phyloP scores from a whole-genome alignment of 2,113 vertebrate species.

The Notiomystis cincta region DNA sequence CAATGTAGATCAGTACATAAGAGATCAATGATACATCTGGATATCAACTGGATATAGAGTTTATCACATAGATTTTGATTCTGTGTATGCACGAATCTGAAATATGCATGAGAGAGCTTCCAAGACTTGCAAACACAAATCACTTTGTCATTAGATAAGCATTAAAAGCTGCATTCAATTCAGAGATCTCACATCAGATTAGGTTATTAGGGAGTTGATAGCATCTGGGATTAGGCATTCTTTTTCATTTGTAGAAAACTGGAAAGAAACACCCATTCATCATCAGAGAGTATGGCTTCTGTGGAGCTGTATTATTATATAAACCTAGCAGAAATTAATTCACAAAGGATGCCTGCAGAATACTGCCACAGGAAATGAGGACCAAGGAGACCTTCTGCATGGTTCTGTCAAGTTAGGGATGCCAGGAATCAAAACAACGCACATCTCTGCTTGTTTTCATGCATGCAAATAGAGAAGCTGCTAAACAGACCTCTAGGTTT shows the following conservation, averaged over 20 bases:
- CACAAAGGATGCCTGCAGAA: conserved; percentile 25
- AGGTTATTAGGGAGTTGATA: conserved; percentile 1
- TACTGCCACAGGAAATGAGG: background rate
- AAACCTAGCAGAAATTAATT: conserved; percentile 60
- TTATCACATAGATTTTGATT: background rate
- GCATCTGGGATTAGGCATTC: conserved; percentile 10
- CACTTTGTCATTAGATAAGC: conserved; percentile 2
- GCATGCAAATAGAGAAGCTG: background rate
- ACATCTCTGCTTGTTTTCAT: background rate
- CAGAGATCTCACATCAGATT: background rate
- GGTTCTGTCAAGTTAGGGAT: background rate
- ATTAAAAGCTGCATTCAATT: background rate
- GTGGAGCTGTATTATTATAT: conserved; percentile 40
- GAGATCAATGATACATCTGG: background rate
- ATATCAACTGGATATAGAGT: background rate
- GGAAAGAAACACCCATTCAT: conserved; percentile 29
- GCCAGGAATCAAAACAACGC: background rate
- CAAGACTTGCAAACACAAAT: background rate
- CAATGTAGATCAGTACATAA: background rate
- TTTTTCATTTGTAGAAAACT: conserved; percentile 36
- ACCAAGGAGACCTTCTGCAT: background rate
- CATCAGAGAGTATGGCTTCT: conserved; percentile 1
- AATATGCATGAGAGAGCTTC: background rate
- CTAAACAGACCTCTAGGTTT: background rate
- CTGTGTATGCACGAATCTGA: background rate